These are phyloP conservation scores for Regulus satrapa DNA, from an alignment of 2,113 vertebrate species.

Conservation along the genomic window DNA sequence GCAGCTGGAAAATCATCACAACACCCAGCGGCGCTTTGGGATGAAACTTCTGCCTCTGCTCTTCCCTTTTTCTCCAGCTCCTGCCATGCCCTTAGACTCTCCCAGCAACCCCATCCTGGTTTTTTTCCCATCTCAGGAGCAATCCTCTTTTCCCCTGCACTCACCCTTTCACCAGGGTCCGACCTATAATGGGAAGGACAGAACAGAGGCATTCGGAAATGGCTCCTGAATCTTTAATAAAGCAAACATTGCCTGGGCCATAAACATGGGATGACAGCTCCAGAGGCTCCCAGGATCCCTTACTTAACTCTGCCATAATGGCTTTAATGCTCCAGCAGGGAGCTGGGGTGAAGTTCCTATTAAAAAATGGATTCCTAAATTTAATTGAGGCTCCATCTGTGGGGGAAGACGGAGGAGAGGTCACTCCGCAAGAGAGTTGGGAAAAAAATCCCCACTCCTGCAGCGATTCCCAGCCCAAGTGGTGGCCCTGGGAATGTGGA, in stretches of 20 bases:
- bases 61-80: background rate
- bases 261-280: constrained; percentile 69
- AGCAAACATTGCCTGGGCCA: constrained; percentile 62
- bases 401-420: constrained; percentile 39
- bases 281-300: constrained; percentile 63
- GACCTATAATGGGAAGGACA: constrained; percentile 50
- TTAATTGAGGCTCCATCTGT: constrained; percentile 70
- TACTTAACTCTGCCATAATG: constrained; percentile 75
- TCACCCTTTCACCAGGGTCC: background rate
- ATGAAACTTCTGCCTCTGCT: background rate
- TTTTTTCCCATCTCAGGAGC: background rate
- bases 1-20: background rate
- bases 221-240: constrained; percentile 74
- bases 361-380: constrained; percentile 73
- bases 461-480: background rate
- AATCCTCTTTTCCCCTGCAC: background rate
- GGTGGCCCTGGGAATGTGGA: background rate
- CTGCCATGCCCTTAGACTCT: background rate
- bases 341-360: constrained; percentile 71
- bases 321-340: constrained; percentile 71
- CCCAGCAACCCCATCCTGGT: background rate
- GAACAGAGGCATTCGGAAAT: constrained; percentile 49
- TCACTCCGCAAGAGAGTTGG: constrained; percentile 39
- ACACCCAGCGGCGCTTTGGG: rapidly evolving
- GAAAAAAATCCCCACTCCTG: background rate